Base-by-base conservation (phyloP, 1,140 invertebrate genomes). In the Aphis craccivora region DNA sequence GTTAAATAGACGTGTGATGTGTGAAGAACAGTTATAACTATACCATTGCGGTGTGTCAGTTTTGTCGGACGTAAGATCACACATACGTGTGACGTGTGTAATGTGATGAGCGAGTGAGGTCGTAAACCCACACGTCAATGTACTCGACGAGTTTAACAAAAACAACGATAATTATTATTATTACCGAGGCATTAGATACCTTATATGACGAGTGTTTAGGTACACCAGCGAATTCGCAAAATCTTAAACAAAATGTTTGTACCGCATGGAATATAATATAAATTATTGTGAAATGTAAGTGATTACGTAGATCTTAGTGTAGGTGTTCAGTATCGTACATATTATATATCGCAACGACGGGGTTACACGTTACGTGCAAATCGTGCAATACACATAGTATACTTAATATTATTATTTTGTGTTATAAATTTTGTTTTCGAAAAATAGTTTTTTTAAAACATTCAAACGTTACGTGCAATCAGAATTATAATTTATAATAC, bases 1-100 rank as follows among this genome's bases (percentile, higher is more conserved):
- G 18, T 14, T 48, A 51, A 51, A 51, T n/a, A 76, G 60, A n/a
- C 60, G 60, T 76, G 30, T 76, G 60, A 76, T 76, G 30, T 89
- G 87, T 89, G 53, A 88, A 30, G 45, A 90, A 37, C 55, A 90
- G 87, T 89, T 89, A 90, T 37, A 40, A 60, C 37, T 89, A 53
- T 22, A 48, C 20, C 25, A 86, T 45, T 30, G 40, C 84, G 14
- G n/a, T 35, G 25, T 43, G 43, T 87, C n/a, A 89, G 53, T 89
- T 89, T 40, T 37, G 51, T 55, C 35, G 23, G 51, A 40, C 43
- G 22, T 55, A 53, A 55, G 37, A 89, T 87, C 30, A 87, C 45
- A 87, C 30, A 48, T 45, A 86, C 25, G 7, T n/a, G n/a, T n/a
- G 5, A 8, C 40, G 9, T 25, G 37, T 30, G 14, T 43, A 11